Evolutionary conservation across 1,140 invertebrate species (phyloP), one percentile per base, ranked within the genome.

Genomic region (Drosophila ambigua): DNA sequence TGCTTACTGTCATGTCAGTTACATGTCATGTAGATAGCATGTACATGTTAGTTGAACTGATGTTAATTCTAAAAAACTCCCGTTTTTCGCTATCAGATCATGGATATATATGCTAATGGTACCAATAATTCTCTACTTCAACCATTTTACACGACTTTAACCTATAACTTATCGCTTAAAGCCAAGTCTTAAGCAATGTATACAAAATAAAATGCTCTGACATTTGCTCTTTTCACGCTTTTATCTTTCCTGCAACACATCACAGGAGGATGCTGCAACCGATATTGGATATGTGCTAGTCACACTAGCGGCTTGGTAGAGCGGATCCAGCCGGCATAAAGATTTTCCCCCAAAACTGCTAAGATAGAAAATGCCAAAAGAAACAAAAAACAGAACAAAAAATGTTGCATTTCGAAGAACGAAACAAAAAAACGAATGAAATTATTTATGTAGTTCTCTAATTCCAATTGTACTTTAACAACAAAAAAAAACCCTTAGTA

Each of bases 221-320:
- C 46, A 51, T 85, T 52, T 80, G 69, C 78, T 90, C 71, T 87
- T 60, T 88, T 88, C 77, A 76, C 80, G 82, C 78, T 79, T 87
- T 8, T 49, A 59, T 68, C 60, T 75, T 57, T 71, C 54, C 64
- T 57, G 16, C 46, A 64, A 73, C 57, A 63, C 66, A 64, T 69
- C 75, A 87, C 81, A 90, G 84, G 90, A 92, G 72, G 85, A 91
- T 79, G 79, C 68, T 35, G 63, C 92, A 84, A 92, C 92, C 87
- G 92, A 93, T 51, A 92, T 94, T 90, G 93, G 94, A 92, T 90
- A 92, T 73, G 92, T 94, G 80, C 92, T 94, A 72, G 93, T 92
- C 75, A 92, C 93, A 75, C 23, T 92, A 35, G 92, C 94, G 92
- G 92, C 92, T 92, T 94, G 93, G 91, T 94, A 94, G 85, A 93